A percentile compares a stretch with the other conserved stretches of the same genome.
These are phyloP conservation scores for Ophiodon elongatus DNA, from an alignment of 2,113 vertebrate genomes.

Conservation along the genomic window DNA sequence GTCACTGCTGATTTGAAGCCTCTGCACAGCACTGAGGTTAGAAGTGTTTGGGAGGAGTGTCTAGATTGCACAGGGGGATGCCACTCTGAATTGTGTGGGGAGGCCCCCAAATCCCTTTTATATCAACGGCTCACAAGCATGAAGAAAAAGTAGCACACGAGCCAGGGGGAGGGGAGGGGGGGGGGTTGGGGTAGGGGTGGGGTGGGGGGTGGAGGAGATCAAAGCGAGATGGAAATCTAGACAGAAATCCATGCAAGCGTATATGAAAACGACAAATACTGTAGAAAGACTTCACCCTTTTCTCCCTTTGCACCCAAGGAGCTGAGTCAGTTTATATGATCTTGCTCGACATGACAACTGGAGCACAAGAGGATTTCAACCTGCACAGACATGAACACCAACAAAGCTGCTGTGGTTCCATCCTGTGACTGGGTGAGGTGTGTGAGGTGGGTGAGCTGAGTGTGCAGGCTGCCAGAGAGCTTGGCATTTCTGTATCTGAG, in stretches of 20 bases:
- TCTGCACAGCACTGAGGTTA: constrained; percentile 48
- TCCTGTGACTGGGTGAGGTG: constrained; percentile 22
- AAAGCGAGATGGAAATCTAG: constrained; percentile 66
- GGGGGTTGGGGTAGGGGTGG: too few relatives aligned
- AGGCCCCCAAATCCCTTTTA: constrained; percentile 68
- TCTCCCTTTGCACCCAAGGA: neutral
- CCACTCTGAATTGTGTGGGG: constrained; percentile 60
- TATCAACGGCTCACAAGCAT: constrained; percentile 56
- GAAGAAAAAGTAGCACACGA: constrained; percentile 55
- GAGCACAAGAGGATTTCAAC: constrained; percentile 62
- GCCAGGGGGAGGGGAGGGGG: constrained; percentile 7
- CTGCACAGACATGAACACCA: constrained; percentile 58
- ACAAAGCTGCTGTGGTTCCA: constrained; percentile 54
- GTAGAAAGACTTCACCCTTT: constrained; percentile 37
- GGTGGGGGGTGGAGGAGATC: constrained; percentile 46
- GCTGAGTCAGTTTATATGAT: constrained; percentile 67
- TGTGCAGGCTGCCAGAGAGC: constrained; percentile 1
- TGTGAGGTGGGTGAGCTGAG: constrained; percentile 25
- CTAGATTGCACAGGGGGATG: constrained; percentile 60
- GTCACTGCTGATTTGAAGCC: constrained; percentile 64
- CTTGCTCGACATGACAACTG: constrained; percentile 52
- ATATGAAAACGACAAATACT: constrained; percentile 46
- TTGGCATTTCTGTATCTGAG: constrained; percentile 29
- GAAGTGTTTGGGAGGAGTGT: constrained; percentile 65
- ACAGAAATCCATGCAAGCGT: constrained; percentile 56